These are phyloP conservation scores for Yponomeuta malinellus DNA, from an alignment of 2,888 invertebrate species.

Conservation along the genomic window DNA sequence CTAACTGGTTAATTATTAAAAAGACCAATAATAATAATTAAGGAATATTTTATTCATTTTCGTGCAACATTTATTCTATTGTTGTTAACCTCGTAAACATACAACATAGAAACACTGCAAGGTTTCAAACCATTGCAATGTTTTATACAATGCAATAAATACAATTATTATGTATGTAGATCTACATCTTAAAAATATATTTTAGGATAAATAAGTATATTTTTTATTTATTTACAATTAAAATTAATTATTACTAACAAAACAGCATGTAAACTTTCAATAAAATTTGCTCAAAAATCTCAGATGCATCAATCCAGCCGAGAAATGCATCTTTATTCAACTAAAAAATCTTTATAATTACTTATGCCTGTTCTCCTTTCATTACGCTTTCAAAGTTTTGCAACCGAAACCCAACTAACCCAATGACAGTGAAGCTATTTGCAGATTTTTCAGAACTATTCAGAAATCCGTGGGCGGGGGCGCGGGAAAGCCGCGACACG, in stretches of 20 bases:
- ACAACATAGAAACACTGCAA: not conserved
- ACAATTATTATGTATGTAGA: not conserved
- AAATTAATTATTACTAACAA: no score
- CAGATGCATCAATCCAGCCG: not conserved
- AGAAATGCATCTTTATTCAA: not conserved
- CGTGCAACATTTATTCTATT: not conserved
- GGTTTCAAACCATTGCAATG: not conserved
- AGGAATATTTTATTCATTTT: not conserved
- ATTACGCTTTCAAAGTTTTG: no score
- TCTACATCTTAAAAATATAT: not conserved
- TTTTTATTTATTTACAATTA: not conserved
- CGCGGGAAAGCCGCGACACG: no score
- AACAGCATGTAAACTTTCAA: no score
- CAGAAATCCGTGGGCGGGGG: no score
- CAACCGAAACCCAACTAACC: no score
- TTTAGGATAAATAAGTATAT: no score
- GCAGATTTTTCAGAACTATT: no score
- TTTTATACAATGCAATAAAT: not conserved
- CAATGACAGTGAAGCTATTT: no score
- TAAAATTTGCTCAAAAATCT: not conserved
- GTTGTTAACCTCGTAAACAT: not conserved
- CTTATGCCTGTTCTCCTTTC: no score
- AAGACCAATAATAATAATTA: not conserved
- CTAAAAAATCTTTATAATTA: slow-evolving; percentile 21
- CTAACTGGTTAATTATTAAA: not conserved